Evolutionary conservation across 2,113 vertebrate genomes (phyloP).

Genomic region (Rafetus swinhoei): DNA sequence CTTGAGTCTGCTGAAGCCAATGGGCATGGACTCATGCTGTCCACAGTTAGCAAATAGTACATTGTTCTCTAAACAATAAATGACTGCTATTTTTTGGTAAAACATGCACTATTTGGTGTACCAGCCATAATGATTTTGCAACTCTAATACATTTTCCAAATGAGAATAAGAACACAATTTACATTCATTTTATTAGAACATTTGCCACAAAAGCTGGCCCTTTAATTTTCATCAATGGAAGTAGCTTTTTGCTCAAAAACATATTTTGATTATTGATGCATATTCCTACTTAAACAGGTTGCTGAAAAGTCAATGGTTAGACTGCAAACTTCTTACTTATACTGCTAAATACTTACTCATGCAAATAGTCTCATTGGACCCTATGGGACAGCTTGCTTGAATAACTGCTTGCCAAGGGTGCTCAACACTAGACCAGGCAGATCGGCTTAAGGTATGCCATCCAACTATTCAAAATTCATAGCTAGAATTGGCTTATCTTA

Average conservation of each 20-base stretch:
- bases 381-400: neutral
- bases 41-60: neutral
- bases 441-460: no score
- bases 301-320: neutral
- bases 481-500: no score
- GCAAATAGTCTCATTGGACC: neutral
- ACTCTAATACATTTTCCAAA: neutral
- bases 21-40: neutral
- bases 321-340: neutral
- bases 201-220: neutral
- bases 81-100: neutral
- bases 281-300: neutral
- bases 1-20: fast-evolving
- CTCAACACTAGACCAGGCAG: no score
- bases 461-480: no score
- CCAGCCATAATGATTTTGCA: fast-evolving
- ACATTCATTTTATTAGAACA: neutral
- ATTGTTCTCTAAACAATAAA: fast-evolving
- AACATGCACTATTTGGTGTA: neutral
- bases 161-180: neutral
- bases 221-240: neutral
- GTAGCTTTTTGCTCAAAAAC: neutral
- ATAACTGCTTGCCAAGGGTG: neutral
- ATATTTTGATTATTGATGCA: neutral
- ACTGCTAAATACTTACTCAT: neutral